Percentiles rank a stretch among this genome's conserved stretches.
Conservation (phyloP, 2,888 invertebrate species). For the Metalampra italica region DNA sequence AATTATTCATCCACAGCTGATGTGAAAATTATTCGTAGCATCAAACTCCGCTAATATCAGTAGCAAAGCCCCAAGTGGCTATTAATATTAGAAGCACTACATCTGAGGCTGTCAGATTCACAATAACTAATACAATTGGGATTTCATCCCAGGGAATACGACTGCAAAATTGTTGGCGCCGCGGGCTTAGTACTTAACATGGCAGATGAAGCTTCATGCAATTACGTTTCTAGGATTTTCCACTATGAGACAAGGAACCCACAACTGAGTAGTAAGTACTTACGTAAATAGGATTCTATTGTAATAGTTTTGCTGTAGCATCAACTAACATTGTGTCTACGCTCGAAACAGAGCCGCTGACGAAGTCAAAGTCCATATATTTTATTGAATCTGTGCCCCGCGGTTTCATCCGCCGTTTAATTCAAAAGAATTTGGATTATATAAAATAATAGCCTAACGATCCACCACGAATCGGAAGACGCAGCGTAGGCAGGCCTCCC, state of each 20-base stretch:
- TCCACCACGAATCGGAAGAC: too few relatives aligned
- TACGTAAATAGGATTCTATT: too few relatives aligned
- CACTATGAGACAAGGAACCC: neutral
- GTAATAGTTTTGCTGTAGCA: too few relatives aligned
- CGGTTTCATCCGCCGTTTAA: too few relatives aligned
- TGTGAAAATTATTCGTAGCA: neutral
- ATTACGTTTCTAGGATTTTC: slow-evolving; percentile 24
- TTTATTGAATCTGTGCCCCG: too few relatives aligned
- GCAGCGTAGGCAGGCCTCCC: too few relatives aligned
- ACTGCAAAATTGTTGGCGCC: slow-evolving; percentile 31
- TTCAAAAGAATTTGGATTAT: too few relatives aligned
- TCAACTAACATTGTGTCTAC: too few relatives aligned
- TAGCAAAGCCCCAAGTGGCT: neutral
- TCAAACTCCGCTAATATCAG: neutral
- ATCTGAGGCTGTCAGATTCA: neutral
- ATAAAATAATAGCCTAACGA: too few relatives aligned
- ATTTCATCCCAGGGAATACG: slow-evolving; percentile 22
- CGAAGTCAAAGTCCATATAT: too few relatives aligned
- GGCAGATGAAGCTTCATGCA: slow-evolving; percentile 44
- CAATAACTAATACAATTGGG: neutral
- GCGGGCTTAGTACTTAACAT: slow-evolving; percentile 27
- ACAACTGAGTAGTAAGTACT: neutral
- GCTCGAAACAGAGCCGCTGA: too few relatives aligned
- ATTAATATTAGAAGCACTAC: neutral
- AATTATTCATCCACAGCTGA: too few relatives aligned